Base-by-base conservation (phyloP, 2,113 vertebrate species). In the Tragelaphus buxtoni region DNA sequence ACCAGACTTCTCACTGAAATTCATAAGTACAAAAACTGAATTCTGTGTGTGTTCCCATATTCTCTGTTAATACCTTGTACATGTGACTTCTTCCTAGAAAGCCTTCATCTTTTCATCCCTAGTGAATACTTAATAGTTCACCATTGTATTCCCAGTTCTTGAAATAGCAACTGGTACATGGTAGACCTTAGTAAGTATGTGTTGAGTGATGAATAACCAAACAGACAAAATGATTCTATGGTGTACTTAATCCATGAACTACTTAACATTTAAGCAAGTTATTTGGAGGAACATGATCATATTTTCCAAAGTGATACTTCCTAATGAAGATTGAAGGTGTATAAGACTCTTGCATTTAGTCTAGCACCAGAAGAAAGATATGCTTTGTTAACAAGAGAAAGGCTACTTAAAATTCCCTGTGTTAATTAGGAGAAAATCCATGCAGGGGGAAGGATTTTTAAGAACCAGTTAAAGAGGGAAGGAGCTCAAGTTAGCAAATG, bases 261-360 rank as follows among this genome's bases (percentile, higher is more conserved):
- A 7, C 26, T 74, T 83, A 83, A 61, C 45, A 24, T 80, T 74
- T 92, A 79, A 90, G 80, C 60, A 90, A 60, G 77, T 92, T 92
- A 85, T 35, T 92, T 30, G 58, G 28, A 94, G 18, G 11, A 86
- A 39, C 13, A 6, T 60, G 49, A 24, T 88, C 28, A 74, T 87
- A 82, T 92, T 97, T 94, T 94, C 30, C 86, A 83, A 92, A 90
- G 45, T 81, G 12, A 32, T 51, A 42, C 16, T 80, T 94, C 28
- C 61, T 87, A 58, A 28, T 93, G 76, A 65, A 91, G 35, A 74
- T 8, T 16, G 47, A 92, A 60, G 51, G 39, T 69, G 4, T 88
- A 18, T 84, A n/a, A 91, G 30, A 91, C 24, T 51, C 18, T 81
- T 89, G 49, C 9, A 58, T 92, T 94, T 84, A 51, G 6, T 58